phyloP scores from a whole-genome alignment of 1,140 invertebrate genomes.

The Zaprionus vittiger region DNA sequence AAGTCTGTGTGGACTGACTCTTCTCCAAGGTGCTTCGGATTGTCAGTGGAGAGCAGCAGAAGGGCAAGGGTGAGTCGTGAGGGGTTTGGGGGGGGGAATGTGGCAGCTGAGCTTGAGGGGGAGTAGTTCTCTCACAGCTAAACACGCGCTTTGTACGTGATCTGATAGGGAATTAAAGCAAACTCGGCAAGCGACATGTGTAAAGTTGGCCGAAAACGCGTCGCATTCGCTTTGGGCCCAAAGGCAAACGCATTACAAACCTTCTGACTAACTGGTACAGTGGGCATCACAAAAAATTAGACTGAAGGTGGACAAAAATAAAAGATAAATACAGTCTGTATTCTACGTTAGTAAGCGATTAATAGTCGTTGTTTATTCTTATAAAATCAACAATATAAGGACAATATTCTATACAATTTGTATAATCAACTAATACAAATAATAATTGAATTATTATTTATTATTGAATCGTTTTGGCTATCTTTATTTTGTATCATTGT shows the following conservation, averaged over 20 bases:
- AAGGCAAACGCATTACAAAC: conserved; percentile 38
- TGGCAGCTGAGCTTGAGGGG: not conserved
- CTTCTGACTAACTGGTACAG: not conserved
- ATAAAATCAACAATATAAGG: no score
- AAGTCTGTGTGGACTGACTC: conserved; percentile 8
- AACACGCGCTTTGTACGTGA: conserved; percentile 69
- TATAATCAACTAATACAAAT: no score
- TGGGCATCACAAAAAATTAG: not conserved
- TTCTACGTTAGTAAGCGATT: no score
- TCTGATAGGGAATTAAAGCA: conserved; percentile 75
- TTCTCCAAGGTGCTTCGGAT: conserved; percentile 15
- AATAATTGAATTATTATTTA: no score
- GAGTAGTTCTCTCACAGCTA: conserved; percentile 37
- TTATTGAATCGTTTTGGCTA: no score
- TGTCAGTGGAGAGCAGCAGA: conserved; percentile 8
- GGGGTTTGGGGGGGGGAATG: no score
- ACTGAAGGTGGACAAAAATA: no score
- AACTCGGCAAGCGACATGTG: conserved; percentile 69
- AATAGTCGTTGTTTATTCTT: no score
- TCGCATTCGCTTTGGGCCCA: conserved; percentile 60
- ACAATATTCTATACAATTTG: no score
- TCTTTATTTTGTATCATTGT: no score
- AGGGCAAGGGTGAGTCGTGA: not conserved
- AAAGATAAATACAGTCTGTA: no score
- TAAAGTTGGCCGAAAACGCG: conserved; percentile 68